Conservation (phyloP, 2,797 vertebrate genomes). For the Syndactyla subalaris region DNA sequence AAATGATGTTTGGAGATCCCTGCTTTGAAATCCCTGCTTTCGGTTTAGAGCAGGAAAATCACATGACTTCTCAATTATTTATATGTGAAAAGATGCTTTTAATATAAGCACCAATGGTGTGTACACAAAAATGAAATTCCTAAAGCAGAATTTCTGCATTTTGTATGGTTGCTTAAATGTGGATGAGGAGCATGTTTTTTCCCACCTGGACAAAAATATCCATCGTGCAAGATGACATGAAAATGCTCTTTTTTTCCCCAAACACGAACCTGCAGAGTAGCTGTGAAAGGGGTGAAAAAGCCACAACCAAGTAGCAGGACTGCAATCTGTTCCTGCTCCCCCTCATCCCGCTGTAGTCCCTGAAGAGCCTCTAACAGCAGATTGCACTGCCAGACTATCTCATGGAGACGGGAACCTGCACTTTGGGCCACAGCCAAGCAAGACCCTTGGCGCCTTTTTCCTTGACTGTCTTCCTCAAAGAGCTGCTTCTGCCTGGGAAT, state of each 20-base stretch:
- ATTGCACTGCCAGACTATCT: neutral
- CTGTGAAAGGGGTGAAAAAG: neutral
- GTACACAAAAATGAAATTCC: neutral
- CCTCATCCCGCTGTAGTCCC: fast-evolving
- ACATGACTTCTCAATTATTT: neutral
- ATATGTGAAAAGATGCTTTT: neutral
- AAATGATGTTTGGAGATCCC: neutral
- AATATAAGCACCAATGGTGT: neutral
- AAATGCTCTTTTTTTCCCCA: neutral
- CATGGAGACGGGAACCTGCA: neutral
- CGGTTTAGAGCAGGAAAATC: neutral
- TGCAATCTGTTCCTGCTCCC: neutral
- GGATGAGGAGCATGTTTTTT: neutral
- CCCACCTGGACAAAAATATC: neutral
- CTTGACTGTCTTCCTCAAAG: neutral
- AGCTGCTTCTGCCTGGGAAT: neutral
- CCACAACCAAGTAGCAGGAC: neutral
- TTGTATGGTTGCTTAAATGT: neutral
- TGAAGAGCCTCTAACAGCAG: neutral
- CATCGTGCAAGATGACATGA: neutral
- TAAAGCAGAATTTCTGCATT: neutral
- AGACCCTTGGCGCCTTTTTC: neutral
- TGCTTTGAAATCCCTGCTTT: neutral
- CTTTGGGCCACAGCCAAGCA: neutral
- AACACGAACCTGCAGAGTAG: neutral